phyloP scores from a whole-genome alignment of 35 echinoderm and acorn worm genomes.

The Patiria miniata region DNA sequence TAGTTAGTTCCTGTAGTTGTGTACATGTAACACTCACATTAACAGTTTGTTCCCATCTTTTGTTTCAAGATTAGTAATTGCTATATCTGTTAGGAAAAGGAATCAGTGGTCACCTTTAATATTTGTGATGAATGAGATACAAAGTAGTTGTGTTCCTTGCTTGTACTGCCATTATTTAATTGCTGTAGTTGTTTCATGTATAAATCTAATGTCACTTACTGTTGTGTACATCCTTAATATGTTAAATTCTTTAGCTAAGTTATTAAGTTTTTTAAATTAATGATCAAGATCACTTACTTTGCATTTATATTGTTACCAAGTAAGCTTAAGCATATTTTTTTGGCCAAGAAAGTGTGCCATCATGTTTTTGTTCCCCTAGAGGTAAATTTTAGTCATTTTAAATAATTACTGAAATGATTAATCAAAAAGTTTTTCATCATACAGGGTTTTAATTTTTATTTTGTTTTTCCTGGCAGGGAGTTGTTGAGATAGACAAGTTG shows the following conservation, averaged over 20 bases:
- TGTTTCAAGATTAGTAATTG: too few relatives aligned
- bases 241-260: not conserved
- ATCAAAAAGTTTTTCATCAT: not conserved
- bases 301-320: not conserved
- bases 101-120: too few relatives aligned
- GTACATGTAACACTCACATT: too few relatives aligned
- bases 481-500: not conserved
- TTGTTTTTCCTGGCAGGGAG: slow-evolving; percentile 10
- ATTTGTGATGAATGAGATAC: too few relatives aligned
- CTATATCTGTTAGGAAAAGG: too few relatives aligned
- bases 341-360: too few relatives aligned
- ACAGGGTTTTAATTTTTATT: not conserved
- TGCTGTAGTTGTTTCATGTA: not conserved
- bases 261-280: slow-evolving; percentile 25
- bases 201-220: not conserved
- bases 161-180: not conserved
- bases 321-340: not conserved
- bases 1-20: slow-evolving; percentile 8
- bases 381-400: not conserved
- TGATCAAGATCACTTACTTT: not conserved
- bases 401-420: slow-evolving; percentile 28
- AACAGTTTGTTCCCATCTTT: too few relatives aligned
- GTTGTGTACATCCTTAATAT: too few relatives aligned
- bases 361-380: too few relatives aligned
- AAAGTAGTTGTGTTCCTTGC: not conserved